Evolutionary conservation across 1,140 invertebrate genomes (phyloP).

Genomic region (Sarcophaga peregrina): DNA sequence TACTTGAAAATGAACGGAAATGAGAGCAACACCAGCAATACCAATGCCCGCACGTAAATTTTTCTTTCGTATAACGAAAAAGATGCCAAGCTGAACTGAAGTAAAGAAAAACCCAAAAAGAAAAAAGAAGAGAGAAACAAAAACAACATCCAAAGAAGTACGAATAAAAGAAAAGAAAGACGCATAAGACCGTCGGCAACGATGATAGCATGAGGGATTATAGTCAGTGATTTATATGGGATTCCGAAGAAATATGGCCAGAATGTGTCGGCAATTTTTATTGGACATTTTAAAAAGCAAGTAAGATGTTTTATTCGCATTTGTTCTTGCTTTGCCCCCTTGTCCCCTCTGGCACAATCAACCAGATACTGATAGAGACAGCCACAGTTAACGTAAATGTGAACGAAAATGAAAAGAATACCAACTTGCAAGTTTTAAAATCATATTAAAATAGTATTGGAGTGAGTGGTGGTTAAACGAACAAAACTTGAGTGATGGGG

Average conservation of each 20-base stretch:
- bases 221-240: slow-evolving; percentile 67
- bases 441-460: slow-evolving; percentile 20
- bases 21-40: slow-evolving; percentile 17
- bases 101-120: slow-evolving; percentile 45
- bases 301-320: slow-evolving; percentile 61
- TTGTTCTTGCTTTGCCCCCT: slow-evolving; percentile 46
- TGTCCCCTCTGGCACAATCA: slow-evolving; percentile 20
- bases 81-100: slow-evolving; percentile 28
- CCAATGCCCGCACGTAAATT: slow-evolving; percentile 28
- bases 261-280: slow-evolving; percentile 68
- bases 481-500: neutral
- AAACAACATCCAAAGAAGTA: slow-evolving; percentile 50
- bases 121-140: slow-evolving; percentile 20
- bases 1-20: slow-evolving; percentile 6
- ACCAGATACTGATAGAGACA: neutral
- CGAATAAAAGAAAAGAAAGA: slow-evolving; percentile 26
- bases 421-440: slow-evolving; percentile 32
- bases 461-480: neutral
- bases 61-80: slow-evolving; percentile 14
- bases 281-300: slow-evolving; percentile 67
- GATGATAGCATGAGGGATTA: slow-evolving; percentile 67
- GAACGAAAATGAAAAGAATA: slow-evolving; percentile 1
- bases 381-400: neutral
- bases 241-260: slow-evolving; percentile 67
- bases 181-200: slow-evolving; percentile 50